Percentiles rank a stretch among this genome's conserved stretches.
phyloP scores from a whole-genome alignment of 1,140 invertebrate species.

The Aphaenogaster rudis region DNA sequence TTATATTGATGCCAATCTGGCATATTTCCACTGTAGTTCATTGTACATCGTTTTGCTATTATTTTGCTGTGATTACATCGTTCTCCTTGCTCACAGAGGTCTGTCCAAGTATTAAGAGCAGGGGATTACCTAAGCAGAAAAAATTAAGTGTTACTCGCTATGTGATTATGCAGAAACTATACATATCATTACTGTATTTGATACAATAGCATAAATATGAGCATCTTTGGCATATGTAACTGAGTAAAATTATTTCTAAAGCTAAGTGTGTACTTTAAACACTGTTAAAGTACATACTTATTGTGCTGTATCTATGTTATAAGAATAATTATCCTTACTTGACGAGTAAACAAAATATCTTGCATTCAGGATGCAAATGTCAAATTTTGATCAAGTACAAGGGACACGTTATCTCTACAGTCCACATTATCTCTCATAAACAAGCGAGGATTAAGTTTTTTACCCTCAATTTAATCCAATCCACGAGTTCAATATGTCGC shows the following conservation, averaged over 20 bases:
- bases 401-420: neutral
- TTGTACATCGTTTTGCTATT: conserved; percentile 76
- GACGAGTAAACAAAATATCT: neutral
- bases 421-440: no score
- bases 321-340: neutral
- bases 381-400: neutral
- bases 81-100: conserved; percentile 42
- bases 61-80: conserved; percentile 58
- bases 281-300: neutral
- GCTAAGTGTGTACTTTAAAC: neutral
- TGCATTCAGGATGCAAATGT: neutral
- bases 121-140: conserved; percentile 64
- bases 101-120: conserved; percentile 55
- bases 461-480: neutral
- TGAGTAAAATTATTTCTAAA: conserved; percentile 3
- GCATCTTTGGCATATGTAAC: neutral
- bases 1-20: conserved; percentile 78
- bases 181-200: neutral
- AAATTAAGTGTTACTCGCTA: conserved; percentile 2
- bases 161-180: neutral
- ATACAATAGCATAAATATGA: neutral
- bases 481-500: neutral
- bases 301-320: neutral
- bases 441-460: neutral
- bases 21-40: conserved; percentile 78